Evolutionary conservation across 2,888 invertebrate species (phyloP).

Genomic region (Trimorus sp.): DNA sequence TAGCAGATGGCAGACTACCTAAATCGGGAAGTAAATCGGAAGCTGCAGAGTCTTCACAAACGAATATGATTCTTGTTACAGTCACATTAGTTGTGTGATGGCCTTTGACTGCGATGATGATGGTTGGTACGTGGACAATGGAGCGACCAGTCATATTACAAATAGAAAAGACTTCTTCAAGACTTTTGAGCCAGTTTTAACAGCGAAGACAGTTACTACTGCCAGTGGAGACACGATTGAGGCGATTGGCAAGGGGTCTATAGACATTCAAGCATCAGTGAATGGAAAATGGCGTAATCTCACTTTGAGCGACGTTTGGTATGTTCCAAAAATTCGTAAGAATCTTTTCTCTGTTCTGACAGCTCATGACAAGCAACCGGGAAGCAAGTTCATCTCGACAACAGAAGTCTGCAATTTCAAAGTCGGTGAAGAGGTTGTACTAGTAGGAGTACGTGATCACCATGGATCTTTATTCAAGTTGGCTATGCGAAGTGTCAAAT

Average conservation of each 20-base stretch:
- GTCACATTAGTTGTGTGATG: not conserved
- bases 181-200: constrained; percentile 65
- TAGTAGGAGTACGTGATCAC: constrained; percentile 64
- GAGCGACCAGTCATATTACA: constrained; percentile 72
- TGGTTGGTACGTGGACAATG: constrained; percentile 75
- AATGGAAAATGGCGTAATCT: not conserved
- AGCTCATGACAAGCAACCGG: constrained; percentile 65
- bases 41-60: not conserved
- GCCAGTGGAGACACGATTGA: constrained; percentile 66
- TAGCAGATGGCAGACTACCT: constrained; percentile 41
- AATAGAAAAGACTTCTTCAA: constrained; percentile 64
- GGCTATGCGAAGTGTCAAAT: constrained; percentile 61
- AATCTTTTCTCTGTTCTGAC: constrained; percentile 71
- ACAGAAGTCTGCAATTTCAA: constrained; percentile 65
- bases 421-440: constrained; percentile 40
- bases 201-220: constrained; percentile 60
- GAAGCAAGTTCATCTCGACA: constrained; percentile 66
- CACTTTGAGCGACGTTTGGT: constrained; percentile 65
- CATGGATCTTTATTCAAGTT: constrained; percentile 67
- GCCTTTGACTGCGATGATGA: constrained; percentile 16
- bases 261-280: not conserved
- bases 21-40: constrained; percentile 7
- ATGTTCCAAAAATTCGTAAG: constrained; percentile 69
- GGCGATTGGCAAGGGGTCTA: constrained; percentile 6
- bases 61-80: constrained; percentile 21